A percentile compares a stretch with the other conserved stretches of the same genome.
These are phyloP conservation scores for Entelurus aequoreus DNA, from an alignment of 2,113 vertebrate species.

Conservation along the genomic window DNA sequence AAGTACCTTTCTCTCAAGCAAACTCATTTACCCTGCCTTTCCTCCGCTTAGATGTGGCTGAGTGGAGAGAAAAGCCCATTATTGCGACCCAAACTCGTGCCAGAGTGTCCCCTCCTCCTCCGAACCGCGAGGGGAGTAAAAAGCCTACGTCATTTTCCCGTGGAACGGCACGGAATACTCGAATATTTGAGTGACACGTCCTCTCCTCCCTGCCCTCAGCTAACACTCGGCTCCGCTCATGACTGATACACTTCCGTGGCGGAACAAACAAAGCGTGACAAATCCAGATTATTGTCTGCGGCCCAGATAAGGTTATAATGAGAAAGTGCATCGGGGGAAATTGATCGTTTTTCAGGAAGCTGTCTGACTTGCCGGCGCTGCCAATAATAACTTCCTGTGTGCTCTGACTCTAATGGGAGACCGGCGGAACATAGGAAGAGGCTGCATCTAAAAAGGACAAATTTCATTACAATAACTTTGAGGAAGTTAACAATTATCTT, in stretches of 20 bases:
- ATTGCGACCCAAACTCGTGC: constrained; percentile 41
- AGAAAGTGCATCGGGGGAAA: constrained; percentile 69
- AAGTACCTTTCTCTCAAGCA: constrained; percentile 26
- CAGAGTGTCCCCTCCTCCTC: constrained; percentile 31
- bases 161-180: constrained; percentile 44
- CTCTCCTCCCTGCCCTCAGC: constrained; percentile 26
- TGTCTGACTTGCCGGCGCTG: constrained; percentile 64
- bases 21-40: constrained; percentile 32
- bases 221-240: constrained; percentile 32
- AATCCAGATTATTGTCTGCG: constrained; percentile 74
- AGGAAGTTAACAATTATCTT: constrained; percentile 47
- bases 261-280: constrained; percentile 73
- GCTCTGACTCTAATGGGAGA: constrained; percentile 53
- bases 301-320: constrained; percentile 71
- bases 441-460: constrained; percentile 36
- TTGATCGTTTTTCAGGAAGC: constrained; percentile 70
- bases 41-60: constrained; percentile 47
- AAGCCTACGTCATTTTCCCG: constrained; percentile 40
- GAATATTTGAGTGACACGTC: constrained; percentile 42
- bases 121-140: constrained; percentile 43
- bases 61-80: constrained; percentile 57
- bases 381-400: constrained; percentile 71
- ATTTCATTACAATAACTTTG: constrained; percentile 60
- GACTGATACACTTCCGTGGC: constrained; percentile 65
- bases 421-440: constrained; percentile 30